phyloP scores from a whole-genome alignment of 2,888 invertebrate species.

The Agrochola litura region DNA sequence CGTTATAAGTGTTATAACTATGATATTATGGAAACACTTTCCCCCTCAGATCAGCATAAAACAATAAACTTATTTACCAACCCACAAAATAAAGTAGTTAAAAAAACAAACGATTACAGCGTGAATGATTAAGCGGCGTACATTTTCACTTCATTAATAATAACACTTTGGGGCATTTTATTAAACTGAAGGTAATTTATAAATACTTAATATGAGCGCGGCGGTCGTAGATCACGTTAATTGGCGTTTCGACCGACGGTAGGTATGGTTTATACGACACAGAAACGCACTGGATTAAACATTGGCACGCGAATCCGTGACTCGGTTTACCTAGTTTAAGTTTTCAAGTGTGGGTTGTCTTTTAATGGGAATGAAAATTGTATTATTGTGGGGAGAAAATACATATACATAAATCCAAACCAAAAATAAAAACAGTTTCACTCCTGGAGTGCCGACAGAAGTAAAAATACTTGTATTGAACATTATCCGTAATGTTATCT shows the following conservation, averaged over 20 bases:
- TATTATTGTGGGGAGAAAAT: conserved; percentile 5
- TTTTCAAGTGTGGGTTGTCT: conserved; percentile 44
- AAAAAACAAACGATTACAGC: conserved; percentile 70
- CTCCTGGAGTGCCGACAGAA: too few relatives aligned
- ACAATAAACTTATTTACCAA: conserved; percentile 60
- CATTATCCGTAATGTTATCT: too few relatives aligned
- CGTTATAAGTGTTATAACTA: not conserved
- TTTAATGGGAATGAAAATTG: conserved; percentile 22
- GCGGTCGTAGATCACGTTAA: conserved; percentile 87
- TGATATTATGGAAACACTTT: conserved; percentile 17
- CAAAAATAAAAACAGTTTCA: not conserved
- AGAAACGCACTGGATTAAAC: conserved; percentile 78
- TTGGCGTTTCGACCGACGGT: conserved; percentile 83
- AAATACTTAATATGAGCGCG: conserved; percentile 84
- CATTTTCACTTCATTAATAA: conserved; percentile 87
- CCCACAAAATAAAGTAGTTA: conserved; percentile 63
- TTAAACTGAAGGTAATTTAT: conserved; percentile 85
- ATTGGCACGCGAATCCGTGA: conserved; percentile 77
- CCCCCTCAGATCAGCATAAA: conserved; percentile 33
- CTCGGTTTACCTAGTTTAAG: conserved; percentile 53
- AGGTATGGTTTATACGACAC: conserved; percentile 79
- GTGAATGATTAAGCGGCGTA: conserved; percentile 81
- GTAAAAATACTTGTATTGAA: too few relatives aligned
- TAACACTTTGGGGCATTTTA: conserved; percentile 85
- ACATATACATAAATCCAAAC: not conserved